Percentiles rank a stretch among this genome's conserved stretches.
Evolutionary conservation across 2,888 invertebrate species (phyloP).

Genomic region (Nysson spinosus): DNA sequence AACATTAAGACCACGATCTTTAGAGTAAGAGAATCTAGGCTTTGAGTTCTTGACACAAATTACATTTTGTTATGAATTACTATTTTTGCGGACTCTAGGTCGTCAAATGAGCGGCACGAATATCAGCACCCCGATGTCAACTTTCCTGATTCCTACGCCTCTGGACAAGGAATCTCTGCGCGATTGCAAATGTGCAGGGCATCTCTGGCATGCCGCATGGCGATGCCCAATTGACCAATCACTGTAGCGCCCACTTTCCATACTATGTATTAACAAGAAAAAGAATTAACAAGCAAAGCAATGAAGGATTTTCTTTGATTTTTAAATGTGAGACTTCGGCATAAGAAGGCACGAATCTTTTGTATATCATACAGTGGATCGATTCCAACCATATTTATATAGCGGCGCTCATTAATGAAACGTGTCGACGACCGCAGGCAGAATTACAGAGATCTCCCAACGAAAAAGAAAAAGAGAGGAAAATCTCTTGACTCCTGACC

Average conservation of each 20-base stretch:
- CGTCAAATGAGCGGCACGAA: background rate
- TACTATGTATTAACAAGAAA: conserved; percentile 3
- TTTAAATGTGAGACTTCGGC: background rate
- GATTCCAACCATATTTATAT: background rate
- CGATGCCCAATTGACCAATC: conserved; percentile 19
- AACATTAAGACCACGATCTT: too few relatives aligned
- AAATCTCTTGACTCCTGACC: conserved; percentile 58
- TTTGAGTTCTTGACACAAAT: too few relatives aligned
- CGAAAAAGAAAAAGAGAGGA: conserved; percentile 24
- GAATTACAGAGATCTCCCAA: conserved; percentile 21
- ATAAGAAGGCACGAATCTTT: background rate
- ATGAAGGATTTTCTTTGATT: background rate
- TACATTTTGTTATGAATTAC: too few relatives aligned
- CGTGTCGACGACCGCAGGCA: conserved; percentile 46
- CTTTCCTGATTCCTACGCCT: conserved; percentile 22
- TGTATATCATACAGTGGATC: background rate
- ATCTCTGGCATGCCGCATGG: conserved; percentile 20
- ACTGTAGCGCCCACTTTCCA: conserved; percentile 12
- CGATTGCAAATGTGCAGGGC: conserved; percentile 29
- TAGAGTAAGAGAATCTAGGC: too few relatives aligned
- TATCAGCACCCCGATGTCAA: background rate
- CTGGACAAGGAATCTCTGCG: conserved; percentile 24
- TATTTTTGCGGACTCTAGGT: background rate
- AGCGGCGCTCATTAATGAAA: conserved; percentile 29
- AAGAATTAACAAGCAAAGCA: background rate